phyloP scores from a whole-genome alignment of 2,797 vertebrate species.

The Bryconaethiops microstoma region DNA sequence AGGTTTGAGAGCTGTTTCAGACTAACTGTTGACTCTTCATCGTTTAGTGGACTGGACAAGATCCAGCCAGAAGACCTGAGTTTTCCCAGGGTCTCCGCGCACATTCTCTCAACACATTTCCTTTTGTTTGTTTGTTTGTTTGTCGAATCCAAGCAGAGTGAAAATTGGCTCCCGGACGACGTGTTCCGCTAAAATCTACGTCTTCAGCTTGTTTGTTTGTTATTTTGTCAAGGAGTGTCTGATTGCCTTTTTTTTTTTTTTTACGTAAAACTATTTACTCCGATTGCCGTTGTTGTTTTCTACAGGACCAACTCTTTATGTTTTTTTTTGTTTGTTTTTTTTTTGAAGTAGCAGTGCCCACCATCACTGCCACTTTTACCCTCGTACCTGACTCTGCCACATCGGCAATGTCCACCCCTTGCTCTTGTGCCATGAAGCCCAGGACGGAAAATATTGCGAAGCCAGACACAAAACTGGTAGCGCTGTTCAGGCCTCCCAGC shows the following conservation, averaged over 20 bases:
- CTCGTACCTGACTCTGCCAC: constrained; percentile 99
- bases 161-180: constrained; percentile 36
- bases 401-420: constrained; percentile 99
- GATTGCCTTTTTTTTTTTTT: constrained; percentile 71
- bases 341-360: constrained; percentile 92
- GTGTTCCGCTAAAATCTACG: constrained; percentile 22
- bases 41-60: constrained; percentile 48
- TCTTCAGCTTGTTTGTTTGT: constrained; percentile 30
- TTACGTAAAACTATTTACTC: constrained; percentile 50
- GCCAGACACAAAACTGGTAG: constrained; percentile 99
- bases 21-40: constrained; percentile 51
- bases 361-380: constrained; percentile 93
- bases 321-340: constrained; percentile 73
- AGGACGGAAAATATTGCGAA: constrained; percentile 97
- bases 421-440: constrained; percentile 97
- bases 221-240: constrained; percentile 70
- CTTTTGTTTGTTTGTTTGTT: constrained; percentile 27
- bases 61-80: constrained; percentile 49
- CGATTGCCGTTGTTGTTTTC: constrained; percentile 60
- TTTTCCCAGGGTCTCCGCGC: constrained; percentile 54
- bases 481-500: constrained; percentile 99
- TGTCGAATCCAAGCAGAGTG: constrained; percentile 52
- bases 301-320: constrained; percentile 40
- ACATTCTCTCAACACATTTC: constrained; percentile 46
- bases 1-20: constrained; percentile 44